Evolutionary conservation across 2,113 vertebrate genomes (phyloP).

Genomic region (Neotoma lepida): DNA sequence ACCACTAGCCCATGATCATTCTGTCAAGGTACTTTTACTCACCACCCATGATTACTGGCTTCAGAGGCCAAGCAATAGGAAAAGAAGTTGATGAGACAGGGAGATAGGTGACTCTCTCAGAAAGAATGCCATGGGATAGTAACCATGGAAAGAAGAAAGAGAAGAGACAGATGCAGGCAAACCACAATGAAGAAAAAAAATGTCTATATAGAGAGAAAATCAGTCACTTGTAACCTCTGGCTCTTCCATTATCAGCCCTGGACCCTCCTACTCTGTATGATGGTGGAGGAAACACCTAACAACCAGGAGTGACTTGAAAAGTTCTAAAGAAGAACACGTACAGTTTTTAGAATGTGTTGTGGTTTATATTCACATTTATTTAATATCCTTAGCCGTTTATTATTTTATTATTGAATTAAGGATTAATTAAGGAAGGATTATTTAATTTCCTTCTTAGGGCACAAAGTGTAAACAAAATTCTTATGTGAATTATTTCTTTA

Average conservation of each 20-base stretch:
- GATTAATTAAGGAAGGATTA: no score
- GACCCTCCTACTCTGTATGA: not conserved
- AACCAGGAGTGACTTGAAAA: conserved; percentile 3
- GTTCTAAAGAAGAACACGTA: not conserved
- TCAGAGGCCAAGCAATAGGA: not conserved
- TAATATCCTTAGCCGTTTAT: no score
- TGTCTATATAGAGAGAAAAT: not conserved
- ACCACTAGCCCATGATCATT: not conserved
- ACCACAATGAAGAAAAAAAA: not conserved
- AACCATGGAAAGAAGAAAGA: conserved; percentile 8
- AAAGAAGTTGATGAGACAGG: not conserved
- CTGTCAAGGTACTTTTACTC: not conserved
- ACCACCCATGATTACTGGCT: not conserved
- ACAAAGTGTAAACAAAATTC: conserved; percentile 8
- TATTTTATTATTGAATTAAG: no score
- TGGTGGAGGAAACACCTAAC: not conserved
- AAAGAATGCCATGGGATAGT: not conserved
- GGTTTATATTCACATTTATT: not conserved
- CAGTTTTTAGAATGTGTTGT: conserved; percentile 6
- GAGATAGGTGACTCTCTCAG: not conserved
- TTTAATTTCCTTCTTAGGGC: conserved; percentile 11
- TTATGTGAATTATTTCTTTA: not conserved
- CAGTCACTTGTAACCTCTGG: not conserved
- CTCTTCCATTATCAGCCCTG: not conserved
- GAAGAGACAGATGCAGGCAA: not conserved